A percentile compares a stretch with the other conserved stretches of the same genome.
These are phyloP conservation scores for Damaliscus lunatus DNA, from an alignment of 2,113 vertebrate species.

Conservation along the genomic window DNA sequence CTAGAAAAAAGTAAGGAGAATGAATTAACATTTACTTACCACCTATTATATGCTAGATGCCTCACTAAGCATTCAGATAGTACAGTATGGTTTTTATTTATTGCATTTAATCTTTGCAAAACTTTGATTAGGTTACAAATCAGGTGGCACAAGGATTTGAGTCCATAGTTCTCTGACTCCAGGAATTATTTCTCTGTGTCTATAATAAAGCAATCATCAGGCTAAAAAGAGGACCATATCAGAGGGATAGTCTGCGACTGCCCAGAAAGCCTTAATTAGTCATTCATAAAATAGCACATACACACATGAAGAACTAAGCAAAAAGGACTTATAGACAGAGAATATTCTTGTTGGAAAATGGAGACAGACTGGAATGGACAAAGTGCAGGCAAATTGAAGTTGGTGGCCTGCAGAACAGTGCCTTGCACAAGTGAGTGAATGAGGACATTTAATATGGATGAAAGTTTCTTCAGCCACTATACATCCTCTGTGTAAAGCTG, in stretches of 20 bases:
- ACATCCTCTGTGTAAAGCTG: not conserved
- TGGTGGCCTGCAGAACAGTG: not conserved
- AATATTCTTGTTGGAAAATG: not conserved
- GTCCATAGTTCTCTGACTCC: not conserved
- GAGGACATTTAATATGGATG: not conserved
- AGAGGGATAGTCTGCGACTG: not conserved
- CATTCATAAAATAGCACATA: not conserved
- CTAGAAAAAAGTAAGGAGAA: not conserved
- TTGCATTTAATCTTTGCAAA: constrained; percentile 23
- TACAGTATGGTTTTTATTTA: not conserved
- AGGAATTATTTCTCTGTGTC: not conserved
- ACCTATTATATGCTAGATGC: not conserved
- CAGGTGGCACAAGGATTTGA: not conserved
- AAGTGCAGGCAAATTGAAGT: not conserved
- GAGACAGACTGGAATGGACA: not conserved
- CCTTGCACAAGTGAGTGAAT: not conserved
- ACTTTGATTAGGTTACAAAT: not conserved
- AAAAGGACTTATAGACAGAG: not conserved
- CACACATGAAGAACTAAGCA: not conserved
- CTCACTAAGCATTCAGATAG: not conserved
- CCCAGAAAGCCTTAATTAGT: not conserved
- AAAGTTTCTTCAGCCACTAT: not conserved
- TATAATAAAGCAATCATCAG: not conserved
- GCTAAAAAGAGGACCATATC: not conserved
- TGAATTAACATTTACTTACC: not conserved